Evolutionary conservation across 2,113 vertebrate species (phyloP), one percentile per base, ranked within the genome.

Genomic region (Caranx ignobilis): DNA sequence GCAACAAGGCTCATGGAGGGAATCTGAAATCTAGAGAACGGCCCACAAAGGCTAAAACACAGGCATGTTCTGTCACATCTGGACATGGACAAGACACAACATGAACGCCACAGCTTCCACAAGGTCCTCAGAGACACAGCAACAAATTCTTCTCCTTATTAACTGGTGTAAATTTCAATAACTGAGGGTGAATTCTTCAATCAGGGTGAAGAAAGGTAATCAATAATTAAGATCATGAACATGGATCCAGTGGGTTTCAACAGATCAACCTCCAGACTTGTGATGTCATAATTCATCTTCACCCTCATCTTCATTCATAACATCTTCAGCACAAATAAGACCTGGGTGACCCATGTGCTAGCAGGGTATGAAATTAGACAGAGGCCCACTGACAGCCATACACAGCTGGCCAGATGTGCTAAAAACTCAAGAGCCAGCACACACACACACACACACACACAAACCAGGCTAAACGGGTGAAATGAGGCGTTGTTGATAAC

Each of bases 401-500:
- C 16, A 32, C 79, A 4, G 69, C 66, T 37, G 81, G 83, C 87
- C 89, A 91, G 89, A 91, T 91, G 85, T 89, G 91, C 89, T 55
- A 71, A 79, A 68, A 67, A 64, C 66, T 50, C 57, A 0, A 0
- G 60, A 83, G 72, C 71, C 86, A 88, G 77, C 77, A 69, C 2
- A 72, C 59, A 26, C 26, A 26, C 26, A 26, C 26, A 26, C 26
- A 26, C 26, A 26, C 26, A 26, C 26, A 26, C 81, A 71, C n/a
- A n/a, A n/a, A n/a, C 69, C 69, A 3, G 65, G 87, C 83, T 91
- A 85, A 91, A 88, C 11, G 81, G 62, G 81, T 75, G 91, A 85
- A 92, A 91, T 90, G 91, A 87, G 89, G 68, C 82, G 60, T 87
- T 68, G 68, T 72, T 87, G 88, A 91, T 90, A 89, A 84, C 85